phyloP scores from a whole-genome alignment of 1,140 invertebrate genomes.

The Drosophila sp. region DNA sequence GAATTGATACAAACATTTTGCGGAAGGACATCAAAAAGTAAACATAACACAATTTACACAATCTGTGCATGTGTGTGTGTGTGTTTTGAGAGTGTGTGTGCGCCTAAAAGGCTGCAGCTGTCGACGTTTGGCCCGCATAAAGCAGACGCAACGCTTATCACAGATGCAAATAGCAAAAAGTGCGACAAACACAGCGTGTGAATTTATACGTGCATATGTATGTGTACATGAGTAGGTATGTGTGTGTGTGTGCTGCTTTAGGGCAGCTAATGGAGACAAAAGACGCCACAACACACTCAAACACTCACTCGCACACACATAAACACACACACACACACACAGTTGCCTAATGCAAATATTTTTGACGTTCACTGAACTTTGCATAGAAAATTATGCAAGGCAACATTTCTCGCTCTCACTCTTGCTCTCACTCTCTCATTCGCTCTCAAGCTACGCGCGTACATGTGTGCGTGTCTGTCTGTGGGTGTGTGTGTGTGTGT shows the following conservation, averaged over 20 bases:
- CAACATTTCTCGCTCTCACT: conserved; percentile 18
- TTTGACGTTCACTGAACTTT: conserved; percentile 84
- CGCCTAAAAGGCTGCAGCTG: conserved; percentile 69
- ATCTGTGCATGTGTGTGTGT: conserved; percentile 9
- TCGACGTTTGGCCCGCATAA: conserved; percentile 77
- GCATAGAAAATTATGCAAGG: conserved; percentile 80
- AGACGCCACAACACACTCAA: conserved; percentile 54
- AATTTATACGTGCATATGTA: neutral
- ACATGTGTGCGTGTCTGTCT: neutral
- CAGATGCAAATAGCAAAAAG: conserved; percentile 71
- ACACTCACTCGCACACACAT: conserved; percentile 43
- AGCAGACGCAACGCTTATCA: conserved; percentile 73
- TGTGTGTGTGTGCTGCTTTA: conserved; percentile 35
- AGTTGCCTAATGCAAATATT: conserved; percentile 74
- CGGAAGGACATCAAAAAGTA: conserved; percentile 70
- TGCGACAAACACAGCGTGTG: conserved; percentile 51
- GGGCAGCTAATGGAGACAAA: conserved; percentile 61
- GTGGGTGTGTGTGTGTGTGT: conserved; percentile 22
- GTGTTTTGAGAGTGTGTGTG: conserved; percentile 29
- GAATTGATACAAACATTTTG: conserved; percentile 76
- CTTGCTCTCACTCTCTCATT: conserved; percentile 21
- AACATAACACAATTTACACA: conserved; percentile 58
- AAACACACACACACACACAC: conserved; percentile 44
- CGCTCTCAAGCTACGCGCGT: conserved; percentile 22
- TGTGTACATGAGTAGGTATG: neutral